A percentile compares a stretch with the other conserved stretches of the same genome.
phyloP scores from a whole-genome alignment of 2,113 vertebrate genomes.

The Plotosus lineatus region DNA sequence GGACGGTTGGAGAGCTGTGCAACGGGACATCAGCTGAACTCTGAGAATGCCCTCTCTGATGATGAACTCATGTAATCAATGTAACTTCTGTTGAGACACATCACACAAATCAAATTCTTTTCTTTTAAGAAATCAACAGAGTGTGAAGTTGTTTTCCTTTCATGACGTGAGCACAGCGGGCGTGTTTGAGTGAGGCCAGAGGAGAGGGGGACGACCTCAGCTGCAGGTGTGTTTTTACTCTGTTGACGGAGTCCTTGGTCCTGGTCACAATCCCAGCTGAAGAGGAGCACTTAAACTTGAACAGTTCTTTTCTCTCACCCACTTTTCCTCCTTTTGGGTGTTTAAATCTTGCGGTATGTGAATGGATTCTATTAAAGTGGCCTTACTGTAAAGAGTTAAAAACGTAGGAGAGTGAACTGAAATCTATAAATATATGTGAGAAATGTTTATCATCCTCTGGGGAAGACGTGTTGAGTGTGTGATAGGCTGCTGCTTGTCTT shows the following conservation, averaged over 20 bases:
- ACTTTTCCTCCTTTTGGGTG: constrained; percentile 41
- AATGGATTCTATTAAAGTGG: constrained; percentile 88
- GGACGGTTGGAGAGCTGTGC: constrained; percentile 60
- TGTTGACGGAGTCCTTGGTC: constrained; percentile 79
- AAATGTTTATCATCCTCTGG: constrained; percentile 75
- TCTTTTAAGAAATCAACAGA: constrained; percentile 33
- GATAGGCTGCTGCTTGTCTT: constrained; percentile 71
- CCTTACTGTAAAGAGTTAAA: constrained; percentile 80
- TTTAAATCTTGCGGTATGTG: constrained; percentile 76
- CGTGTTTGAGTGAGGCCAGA: constrained; percentile 69
- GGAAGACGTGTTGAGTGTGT: constrained; percentile 69
- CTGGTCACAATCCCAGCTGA: constrained; percentile 70
- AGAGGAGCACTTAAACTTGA: constrained; percentile 75
- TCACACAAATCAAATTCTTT: constrained; percentile 38
- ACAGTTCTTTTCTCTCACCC: constrained; percentile 44
- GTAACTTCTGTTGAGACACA: constrained; percentile 72
- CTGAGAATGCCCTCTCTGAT: constrained; percentile 64
- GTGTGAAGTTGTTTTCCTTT: constrained; percentile 37
- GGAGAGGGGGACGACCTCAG: constrained; percentile 86
- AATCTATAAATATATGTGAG: constrained; percentile 45
- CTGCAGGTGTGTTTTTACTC: constrained; percentile 83
- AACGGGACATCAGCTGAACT: constrained; percentile 68
- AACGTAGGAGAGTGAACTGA: constrained; percentile 29
- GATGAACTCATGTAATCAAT: constrained; percentile 61
- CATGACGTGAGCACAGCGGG: constrained; percentile 74